These are phyloP conservation scores for Sebastolobus altivelis DNA, from an alignment of 2,797 vertebrate genomes.

Conservation along the genomic window DNA sequence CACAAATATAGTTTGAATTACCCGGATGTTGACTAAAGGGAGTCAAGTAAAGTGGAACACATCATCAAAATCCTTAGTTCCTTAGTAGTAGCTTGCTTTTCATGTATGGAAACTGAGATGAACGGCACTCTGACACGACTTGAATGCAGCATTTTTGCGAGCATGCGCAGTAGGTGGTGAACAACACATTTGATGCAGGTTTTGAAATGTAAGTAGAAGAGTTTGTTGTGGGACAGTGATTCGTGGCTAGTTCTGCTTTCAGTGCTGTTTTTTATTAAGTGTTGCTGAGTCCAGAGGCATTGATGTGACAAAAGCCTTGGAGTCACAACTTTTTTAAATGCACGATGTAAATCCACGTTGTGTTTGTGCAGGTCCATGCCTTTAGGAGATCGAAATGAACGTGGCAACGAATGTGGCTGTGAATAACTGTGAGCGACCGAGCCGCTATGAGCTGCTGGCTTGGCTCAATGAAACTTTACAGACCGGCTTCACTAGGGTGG, in stretches of 20 bases:
- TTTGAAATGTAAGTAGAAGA: background rate
- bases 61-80: accelerated
- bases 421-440: accelerated
- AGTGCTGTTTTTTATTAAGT: background rate
- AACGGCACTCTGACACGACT: background rate
- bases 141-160: constrained; percentile 30
- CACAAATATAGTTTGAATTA: no score
- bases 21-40: background rate
- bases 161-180: background rate
- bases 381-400: constrained; percentile 45
- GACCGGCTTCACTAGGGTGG: constrained; percentile 64
- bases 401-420: constrained; percentile 40
- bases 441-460: constrained; percentile 59
- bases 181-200: accelerated
- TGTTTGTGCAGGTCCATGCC: constrained; percentile 23
- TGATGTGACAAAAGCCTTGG: background rate
- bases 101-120: background rate
- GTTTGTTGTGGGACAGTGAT: background rate
- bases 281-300: background rate
- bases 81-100: background rate
- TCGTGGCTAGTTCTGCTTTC: background rate
- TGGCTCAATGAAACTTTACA: constrained; percentile 76
- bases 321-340: background rate
- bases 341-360: background rate
- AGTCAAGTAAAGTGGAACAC: background rate